These are phyloP conservation scores for Microchrysa polita DNA, from an alignment of 2,888 invertebrate species.

Conservation along the genomic window DNA sequence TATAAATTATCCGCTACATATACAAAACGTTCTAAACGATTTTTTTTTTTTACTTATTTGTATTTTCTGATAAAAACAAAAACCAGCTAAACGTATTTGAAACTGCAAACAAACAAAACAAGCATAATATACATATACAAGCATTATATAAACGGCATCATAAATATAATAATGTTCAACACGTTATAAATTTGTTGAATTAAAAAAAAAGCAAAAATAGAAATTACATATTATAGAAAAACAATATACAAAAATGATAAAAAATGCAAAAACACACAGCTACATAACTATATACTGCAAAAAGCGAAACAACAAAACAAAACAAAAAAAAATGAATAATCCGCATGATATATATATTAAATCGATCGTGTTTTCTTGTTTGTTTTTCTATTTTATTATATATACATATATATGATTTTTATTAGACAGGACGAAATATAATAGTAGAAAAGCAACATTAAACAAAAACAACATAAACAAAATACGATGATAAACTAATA, in stretches of 20 bases:
- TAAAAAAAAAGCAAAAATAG: background rate
- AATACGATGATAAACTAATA: constrained; percentile 30
- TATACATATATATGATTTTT: too few relatives aligned
- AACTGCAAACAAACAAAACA: background rate
- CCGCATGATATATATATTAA: background rate
- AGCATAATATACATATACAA: constrained; percentile 2
- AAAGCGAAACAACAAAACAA: constrained; percentile 26
- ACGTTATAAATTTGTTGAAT: constrained; percentile 7
- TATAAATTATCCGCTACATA: constrained; percentile 10
- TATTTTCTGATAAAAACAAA: too few relatives aligned
- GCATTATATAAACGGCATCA: too few relatives aligned
- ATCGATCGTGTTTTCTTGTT: constrained; percentile 35
- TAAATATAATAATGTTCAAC: too few relatives aligned
- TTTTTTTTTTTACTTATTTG: too few relatives aligned
- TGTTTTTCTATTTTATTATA: constrained; percentile 32
- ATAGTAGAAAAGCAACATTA: constrained; percentile 28
- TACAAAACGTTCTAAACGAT: background rate
- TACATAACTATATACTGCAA: constrained; percentile 7
- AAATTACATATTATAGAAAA: constrained; percentile 15
- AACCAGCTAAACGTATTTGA: constrained; percentile 41
- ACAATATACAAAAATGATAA: too few relatives aligned
- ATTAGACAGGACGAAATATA: constrained; percentile 18
- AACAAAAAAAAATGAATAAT: too few relatives aligned
- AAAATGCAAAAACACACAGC: too few relatives aligned
- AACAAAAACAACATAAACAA: too few relatives aligned